Evolutionary conservation across 2,113 vertebrate genomes (phyloP).

Genomic region (Platysteira castanea): DNA sequence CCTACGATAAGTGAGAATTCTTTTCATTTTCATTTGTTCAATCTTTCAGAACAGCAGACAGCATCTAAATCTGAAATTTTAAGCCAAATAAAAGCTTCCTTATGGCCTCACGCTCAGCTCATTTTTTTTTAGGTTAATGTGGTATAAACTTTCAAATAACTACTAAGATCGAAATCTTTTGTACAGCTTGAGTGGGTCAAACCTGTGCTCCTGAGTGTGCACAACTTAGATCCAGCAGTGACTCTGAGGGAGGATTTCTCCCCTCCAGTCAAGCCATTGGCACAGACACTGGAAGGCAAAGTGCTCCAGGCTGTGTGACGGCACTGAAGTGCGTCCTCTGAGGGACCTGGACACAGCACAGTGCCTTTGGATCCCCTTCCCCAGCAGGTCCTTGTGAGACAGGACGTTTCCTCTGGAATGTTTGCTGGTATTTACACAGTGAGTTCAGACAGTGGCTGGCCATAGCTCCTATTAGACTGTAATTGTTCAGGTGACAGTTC

Average conservation of each 20-base stretch:
- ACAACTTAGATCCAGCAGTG: neutral
- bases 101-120: fast-evolving
- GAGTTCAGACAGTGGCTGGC: neutral
- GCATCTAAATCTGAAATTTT: neutral
- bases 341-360: neutral
- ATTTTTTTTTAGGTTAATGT: neutral
- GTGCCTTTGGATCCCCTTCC: neutral
- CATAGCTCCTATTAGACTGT: neutral
- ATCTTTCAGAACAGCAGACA: neutral
- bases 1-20: neutral
- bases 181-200: neutral
- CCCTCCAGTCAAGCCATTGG: neutral
- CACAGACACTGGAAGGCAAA: neutral
- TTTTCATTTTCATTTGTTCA: neutral
- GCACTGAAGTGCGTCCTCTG: neutral
- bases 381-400: neutral
- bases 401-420: neutral
- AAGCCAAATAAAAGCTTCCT: neutral
- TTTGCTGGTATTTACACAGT: neutral
- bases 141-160: neutral
- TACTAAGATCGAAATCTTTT: neutral
- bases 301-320: fast-evolving
- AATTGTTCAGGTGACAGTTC: neutral
- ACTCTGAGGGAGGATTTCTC: neutral
- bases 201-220: neutral